phyloP scores from a whole-genome alignment of 2,797 vertebrate species.

The Propithecus perrieri region DNA sequence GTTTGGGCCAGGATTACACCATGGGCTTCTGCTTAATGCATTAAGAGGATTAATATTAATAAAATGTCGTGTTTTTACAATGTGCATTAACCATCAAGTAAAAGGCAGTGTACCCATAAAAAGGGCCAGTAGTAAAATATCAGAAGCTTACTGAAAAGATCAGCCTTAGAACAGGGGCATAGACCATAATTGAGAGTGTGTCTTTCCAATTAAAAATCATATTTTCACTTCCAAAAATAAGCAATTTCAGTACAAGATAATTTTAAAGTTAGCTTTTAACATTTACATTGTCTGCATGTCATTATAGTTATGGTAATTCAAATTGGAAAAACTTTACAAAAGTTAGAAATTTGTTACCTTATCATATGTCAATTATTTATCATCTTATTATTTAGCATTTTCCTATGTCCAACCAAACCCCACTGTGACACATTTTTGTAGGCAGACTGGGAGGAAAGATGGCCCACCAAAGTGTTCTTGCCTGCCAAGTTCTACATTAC shows the following conservation, averaged over 20 bases:
- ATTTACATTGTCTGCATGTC: neutral
- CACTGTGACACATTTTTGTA: neutral
- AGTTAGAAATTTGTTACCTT: constrained; percentile 17
- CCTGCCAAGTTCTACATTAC: neutral
- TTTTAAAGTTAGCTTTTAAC: neutral
- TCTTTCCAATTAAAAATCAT: constrained; percentile 4
- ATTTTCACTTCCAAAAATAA: neutral
- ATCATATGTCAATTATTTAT: neutral
- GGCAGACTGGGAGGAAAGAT: neutral
- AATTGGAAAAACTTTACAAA: constrained; percentile 4
- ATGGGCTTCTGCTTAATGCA: neutral
- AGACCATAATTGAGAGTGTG: neutral
- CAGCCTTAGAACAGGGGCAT: neutral
- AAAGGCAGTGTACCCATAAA: neutral
- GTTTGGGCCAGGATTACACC: neutral
- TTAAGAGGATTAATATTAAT: neutral
- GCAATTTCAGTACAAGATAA: neutral
- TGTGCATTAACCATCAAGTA: neutral
- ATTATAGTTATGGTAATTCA: neutral
- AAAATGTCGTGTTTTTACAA: neutral
- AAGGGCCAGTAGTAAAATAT: neutral
- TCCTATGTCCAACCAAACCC: neutral
- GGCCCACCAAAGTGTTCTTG: neutral
- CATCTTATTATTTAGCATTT: neutral
- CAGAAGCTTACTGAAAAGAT: neutral